A percentile compares a stretch with the other conserved stretches of the same genome.
These are phyloP conservation scores for Zaprionus capensis DNA, from an alignment of 1,140 invertebrate species.

Conservation along the genomic window DNA sequence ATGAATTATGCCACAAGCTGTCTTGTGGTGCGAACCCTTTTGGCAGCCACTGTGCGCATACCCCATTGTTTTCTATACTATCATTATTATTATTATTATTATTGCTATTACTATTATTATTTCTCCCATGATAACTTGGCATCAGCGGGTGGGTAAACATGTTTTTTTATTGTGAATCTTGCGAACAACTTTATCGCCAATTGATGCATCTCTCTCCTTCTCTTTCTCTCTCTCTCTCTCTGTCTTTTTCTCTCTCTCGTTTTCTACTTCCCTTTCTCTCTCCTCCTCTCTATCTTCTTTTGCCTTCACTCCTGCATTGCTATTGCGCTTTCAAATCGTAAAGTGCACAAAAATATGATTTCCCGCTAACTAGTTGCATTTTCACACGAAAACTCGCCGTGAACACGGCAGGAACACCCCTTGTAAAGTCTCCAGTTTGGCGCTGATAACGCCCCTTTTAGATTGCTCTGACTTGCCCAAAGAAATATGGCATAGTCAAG, in stretches of 20 bases:
- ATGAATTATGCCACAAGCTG: slow-evolving; percentile 31
- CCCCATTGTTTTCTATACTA: slow-evolving; percentile 1
- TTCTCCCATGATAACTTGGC: neutral
- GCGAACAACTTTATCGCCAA: neutral
- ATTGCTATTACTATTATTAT: slow-evolving; percentile 9
- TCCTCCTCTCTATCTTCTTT: neutral
- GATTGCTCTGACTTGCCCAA: neutral
- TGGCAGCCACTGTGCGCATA: slow-evolving; percentile 15
- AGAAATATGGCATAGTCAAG: neutral
- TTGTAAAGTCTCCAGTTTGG: neutral
- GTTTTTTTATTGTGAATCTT: neutral
- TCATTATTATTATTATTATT: slow-evolving; percentile 10
- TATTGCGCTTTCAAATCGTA: neutral
- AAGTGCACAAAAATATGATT: slow-evolving; percentile 1
- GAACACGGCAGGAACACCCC: neutral
- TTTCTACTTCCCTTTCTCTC: neutral
- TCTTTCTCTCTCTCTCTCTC: too few species aligned
- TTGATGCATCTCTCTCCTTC: neutral
- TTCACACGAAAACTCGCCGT: slow-evolving; percentile 1
- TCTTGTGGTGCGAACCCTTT: slow-evolving; percentile 2
- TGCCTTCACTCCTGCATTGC: neutral
- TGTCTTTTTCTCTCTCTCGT: neutral
- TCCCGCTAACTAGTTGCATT: slow-evolving; percentile 2
- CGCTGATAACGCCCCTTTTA: neutral
- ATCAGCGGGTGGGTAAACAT: neutral